Conservation (phyloP, 2,888 invertebrate genomes). For the Lordiphosa andalusiaca region DNA sequence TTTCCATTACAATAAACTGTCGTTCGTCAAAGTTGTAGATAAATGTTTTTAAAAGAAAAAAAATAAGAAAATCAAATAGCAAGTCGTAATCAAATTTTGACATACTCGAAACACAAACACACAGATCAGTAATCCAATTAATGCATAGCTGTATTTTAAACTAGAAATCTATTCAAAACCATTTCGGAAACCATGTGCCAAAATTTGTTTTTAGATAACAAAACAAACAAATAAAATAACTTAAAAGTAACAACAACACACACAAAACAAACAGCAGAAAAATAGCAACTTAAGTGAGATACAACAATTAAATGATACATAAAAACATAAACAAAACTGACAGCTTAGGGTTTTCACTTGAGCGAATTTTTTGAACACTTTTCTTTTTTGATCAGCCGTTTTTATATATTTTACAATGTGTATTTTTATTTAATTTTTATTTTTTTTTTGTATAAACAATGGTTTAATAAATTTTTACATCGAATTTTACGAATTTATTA, state of each 20-base stretch:
- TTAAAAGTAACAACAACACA: constrained; percentile 24
- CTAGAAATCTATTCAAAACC: constrained; percentile 51
- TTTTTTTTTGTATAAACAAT: constrained; percentile 55
- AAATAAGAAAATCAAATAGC: constrained; percentile 62
- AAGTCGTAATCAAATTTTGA: constrained; percentile 66
- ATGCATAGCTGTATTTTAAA: constrained; percentile 69
- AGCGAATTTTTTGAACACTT: constrained; percentile 12
- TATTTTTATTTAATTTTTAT: too few species aligned
- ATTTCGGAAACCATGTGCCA: constrained; percentile 80
- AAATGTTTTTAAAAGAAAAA: constrained; percentile 58
- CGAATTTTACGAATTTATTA: constrained; percentile 79
- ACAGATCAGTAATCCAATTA: constrained; percentile 49
- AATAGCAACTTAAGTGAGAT: constrained; percentile 31
- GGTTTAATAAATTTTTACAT: constrained; percentile 76
- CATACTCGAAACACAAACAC: constrained; percentile 39
- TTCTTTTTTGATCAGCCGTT: neutral
- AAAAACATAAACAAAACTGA: constrained; percentile 24
- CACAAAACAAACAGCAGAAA: constrained; percentile 19
- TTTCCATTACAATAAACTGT: constrained; percentile 66
- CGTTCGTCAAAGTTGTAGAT: constrained; percentile 69
- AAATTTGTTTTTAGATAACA: constrained; percentile 65
- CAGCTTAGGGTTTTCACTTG: constrained; percentile 38
- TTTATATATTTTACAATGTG: too few species aligned
- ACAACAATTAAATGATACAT: constrained; percentile 24
- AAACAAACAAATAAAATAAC: constrained; percentile 43